Evolutionary conservation across 2,888 invertebrate genomes (phyloP), one percentile per base, ranked within the genome.

Genomic region (Pyrrhopygopsis socrates): DNA sequence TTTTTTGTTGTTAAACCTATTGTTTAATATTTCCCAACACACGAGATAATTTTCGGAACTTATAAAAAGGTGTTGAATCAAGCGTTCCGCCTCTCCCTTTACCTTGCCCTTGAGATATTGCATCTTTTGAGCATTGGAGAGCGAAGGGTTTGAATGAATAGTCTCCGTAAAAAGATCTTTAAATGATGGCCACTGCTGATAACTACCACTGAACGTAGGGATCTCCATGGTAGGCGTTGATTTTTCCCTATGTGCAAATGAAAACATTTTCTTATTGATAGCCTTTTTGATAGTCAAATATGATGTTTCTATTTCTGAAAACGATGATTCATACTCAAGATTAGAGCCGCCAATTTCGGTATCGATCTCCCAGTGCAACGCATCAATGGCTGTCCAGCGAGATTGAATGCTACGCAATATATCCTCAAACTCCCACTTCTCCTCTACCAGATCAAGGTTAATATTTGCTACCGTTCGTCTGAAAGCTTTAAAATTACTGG

Each of bases 111-210:
- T 34, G 11, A 34, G 34, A 34, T 8, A 34, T 34, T 34, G 34
- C 34, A 93, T 91, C 68, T 93, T 93, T 70, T 93, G 93, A 0
- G 91, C 84, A 1, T 86, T 88, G 13, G 71, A 68, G 9, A 92
- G 65, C 8, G 70, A 34, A 0, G 81, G 82, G 58, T 92, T 93
- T 20, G 82, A 81, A 71, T 92, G 90, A 15, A 91, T 89, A 2
- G 85, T 34, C 68, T 91, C 90, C 1, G 58, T 76, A 68, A 90
- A 91, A 24, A 91, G 22, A 75, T 89, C 91, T 50, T 87, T 87
- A 50, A 89, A 84, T 13, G 87, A 84, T 8, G 67, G 50, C 88
- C 87, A 86, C 63, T 85, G 54, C n/a, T 86, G 67, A 54, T 85
- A 92, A 65, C 71, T 83, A 0, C 90, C 90, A 41, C 29, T 84